phyloP scores from a whole-genome alignment of 2,888 invertebrate genomes.

The Pantelozetes paolii region DNA sequence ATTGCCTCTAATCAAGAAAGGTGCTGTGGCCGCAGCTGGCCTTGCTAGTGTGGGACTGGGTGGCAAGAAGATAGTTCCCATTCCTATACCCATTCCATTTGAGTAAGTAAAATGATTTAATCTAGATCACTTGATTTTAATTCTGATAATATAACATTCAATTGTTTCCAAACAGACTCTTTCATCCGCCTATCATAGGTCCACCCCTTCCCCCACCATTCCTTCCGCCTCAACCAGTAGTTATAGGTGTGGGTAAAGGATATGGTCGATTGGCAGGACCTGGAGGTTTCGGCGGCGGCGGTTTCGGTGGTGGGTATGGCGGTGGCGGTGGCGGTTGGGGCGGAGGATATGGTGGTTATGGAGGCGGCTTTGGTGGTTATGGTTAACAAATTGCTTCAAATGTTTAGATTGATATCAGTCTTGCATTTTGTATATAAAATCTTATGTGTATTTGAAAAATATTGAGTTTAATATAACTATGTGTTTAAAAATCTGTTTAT shows the following conservation, averaged over 20 bases:
- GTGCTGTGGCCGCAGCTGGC: not conserved
- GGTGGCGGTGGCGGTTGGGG: not conserved
- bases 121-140: not conserved
- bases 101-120: not conserved
- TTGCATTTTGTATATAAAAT: not conserved
- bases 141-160: not conserved
- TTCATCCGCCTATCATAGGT: not conserved
- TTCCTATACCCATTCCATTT: constrained; percentile 16
- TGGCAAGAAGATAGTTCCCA: constrained; percentile 7
- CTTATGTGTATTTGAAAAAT: not conserved
- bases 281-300: not conserved
- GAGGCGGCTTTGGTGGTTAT: not conserved
- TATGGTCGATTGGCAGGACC: not conserved
- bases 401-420: not conserved
- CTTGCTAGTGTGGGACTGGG: not conserved
- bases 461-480: no score
- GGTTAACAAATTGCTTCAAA: not conserved
- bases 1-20: constrained; percentile 6
- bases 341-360: not conserved
- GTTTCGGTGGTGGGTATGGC: not conserved
- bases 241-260: not conserved
- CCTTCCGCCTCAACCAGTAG: not conserved
- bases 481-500: no score
- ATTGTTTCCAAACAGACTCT: not conserved
- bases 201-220: constrained; percentile 3